Evolutionary conservation across 2,797 vertebrate species (phyloP).

Genomic region (Molossus molossus): DNA sequence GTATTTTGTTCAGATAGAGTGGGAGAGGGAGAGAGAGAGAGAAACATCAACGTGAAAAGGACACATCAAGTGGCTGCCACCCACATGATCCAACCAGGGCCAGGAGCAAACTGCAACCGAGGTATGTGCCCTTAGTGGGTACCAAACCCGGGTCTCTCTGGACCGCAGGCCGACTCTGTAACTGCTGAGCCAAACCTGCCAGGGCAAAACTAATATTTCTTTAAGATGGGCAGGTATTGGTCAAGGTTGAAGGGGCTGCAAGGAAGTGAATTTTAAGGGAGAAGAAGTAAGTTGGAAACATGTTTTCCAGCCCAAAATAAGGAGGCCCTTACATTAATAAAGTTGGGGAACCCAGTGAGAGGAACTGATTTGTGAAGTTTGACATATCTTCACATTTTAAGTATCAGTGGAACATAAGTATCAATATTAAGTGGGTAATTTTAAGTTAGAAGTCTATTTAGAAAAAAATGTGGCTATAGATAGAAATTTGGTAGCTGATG

Average conservation of each 20-base stretch:
- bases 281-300: neutral
- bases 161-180: too few relatives aligned
- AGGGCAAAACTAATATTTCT: neutral
- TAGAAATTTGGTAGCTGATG: neutral
- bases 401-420: neutral
- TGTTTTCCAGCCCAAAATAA: neutral
- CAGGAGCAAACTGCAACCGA: too few relatives aligned
- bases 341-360: neutral
- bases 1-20: too few relatives aligned
- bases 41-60: too few relatives aligned
- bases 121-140: too few relatives aligned
- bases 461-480: neutral
- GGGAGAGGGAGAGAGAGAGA: too few relatives aligned
- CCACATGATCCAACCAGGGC: too few relatives aligned
- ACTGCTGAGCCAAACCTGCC: too few relatives aligned
- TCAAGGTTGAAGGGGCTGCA: neutral
- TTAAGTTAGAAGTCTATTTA: slow-evolving; percentile 2
- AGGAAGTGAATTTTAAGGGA: slow-evolving; percentile 24
- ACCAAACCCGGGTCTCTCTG: too few relatives aligned
- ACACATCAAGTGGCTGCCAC: too few relatives aligned
- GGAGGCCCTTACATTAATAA: neutral
- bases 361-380: neutral
- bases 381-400: slow-evolving; percentile 5
- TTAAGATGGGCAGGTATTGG: neutral
- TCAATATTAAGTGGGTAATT: neutral